A percentile compares a stretch with the other conserved stretches of the same genome.
Evolutionary conservation across 2,113 vertebrate genomes (phyloP).

Genomic region (Barnardius zonarius): DNA sequence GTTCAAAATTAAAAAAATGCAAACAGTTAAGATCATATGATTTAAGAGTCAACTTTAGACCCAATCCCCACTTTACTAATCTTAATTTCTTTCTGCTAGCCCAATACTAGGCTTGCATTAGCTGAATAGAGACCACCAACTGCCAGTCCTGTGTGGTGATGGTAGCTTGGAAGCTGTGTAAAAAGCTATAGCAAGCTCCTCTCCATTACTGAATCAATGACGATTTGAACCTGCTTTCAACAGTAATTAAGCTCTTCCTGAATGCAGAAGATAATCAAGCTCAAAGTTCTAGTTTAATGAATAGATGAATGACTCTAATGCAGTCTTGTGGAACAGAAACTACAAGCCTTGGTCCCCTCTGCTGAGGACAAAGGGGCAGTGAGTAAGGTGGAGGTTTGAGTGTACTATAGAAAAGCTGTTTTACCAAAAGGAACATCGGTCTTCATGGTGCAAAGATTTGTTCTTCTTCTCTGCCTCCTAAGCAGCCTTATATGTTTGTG

Average conservation of each 20-base stretch:
- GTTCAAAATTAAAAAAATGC: not conserved
- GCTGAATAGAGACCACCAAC: not conserved
- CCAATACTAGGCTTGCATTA: not conserved
- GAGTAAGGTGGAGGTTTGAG: not conserved
- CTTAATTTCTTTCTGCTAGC: not conserved
- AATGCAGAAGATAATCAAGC: not conserved
- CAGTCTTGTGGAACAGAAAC: fast-evolving
- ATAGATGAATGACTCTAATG: not conserved
- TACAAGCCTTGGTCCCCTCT: not conserved
- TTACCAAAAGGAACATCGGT: not conserved
- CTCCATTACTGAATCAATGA: not conserved
- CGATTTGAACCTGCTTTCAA: not conserved
- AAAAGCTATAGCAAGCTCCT: not conserved
- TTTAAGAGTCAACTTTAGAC: not conserved
- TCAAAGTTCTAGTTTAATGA: not conserved
- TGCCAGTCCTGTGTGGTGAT: not conserved
- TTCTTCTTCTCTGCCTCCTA: not conserved
- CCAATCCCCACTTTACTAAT: not conserved
- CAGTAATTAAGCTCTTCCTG: not conserved
- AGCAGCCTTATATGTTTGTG: not conserved
- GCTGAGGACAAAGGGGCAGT: not conserved
- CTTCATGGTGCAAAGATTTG: not conserved
- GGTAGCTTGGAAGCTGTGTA: not conserved
- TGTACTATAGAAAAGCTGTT: not conserved
- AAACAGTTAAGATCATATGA: not conserved